Evolutionary conservation across 2,113 vertebrate species (phyloP).

Genomic region (Daboia siamensis): DNA sequence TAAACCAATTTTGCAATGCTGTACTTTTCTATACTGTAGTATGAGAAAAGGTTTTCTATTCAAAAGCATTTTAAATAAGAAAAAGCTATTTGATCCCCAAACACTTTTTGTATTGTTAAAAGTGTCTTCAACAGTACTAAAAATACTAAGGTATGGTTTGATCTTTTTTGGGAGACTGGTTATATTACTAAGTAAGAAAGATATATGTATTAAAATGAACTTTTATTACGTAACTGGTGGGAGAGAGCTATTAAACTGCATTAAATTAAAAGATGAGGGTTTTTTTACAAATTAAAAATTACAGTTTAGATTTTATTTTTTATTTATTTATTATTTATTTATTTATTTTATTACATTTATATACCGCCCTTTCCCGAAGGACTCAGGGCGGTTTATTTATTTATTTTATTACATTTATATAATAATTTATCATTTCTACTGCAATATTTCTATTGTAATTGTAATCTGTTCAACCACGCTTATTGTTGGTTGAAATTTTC

Average conservation of each 20-base stretch:
- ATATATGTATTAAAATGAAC: not conserved
- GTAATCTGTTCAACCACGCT: not conserved
- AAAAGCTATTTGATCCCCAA: not conserved
- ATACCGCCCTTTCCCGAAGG: too few relatives aligned
- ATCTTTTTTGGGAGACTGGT: not conserved
- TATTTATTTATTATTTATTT: too few relatives aligned
- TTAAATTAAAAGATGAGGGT: not conserved
- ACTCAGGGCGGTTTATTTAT: too few relatives aligned
- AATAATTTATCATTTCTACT: not conserved
- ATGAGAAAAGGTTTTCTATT: not conserved
- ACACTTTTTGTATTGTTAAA: not conserved
- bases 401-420: too few relatives aligned
- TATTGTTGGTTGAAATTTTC: not conserved
- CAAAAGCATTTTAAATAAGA: not conserved
- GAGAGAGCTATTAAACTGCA: not conserved
- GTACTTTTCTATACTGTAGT: not conserved
- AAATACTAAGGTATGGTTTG: not conserved
- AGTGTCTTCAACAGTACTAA: not conserved
- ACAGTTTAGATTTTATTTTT: constrained; percentile 5
- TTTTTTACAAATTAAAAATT: constrained; percentile 1
- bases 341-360: too few relatives aligned
- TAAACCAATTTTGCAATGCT: not conserved
- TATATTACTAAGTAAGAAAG: not conserved
- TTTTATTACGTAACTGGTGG: not conserved
- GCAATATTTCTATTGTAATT: not conserved